Conservation (phyloP, 2,113 vertebrate species). For the Dasypus novemcinctus region DNA sequence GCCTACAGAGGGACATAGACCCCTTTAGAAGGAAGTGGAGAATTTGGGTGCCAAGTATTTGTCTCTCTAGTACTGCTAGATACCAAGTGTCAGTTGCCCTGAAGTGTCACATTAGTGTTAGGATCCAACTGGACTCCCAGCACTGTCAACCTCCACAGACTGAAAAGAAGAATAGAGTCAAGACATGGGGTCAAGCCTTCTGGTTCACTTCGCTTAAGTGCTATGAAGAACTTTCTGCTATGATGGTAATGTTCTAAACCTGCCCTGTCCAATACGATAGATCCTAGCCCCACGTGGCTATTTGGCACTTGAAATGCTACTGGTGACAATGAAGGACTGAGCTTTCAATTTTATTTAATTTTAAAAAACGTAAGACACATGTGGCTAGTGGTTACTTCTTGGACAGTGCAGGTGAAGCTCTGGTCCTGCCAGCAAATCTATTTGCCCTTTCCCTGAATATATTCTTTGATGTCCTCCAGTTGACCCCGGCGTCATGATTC, state of each 20-base stretch:
- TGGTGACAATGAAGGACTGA: neutral
- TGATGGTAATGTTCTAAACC: neutral
- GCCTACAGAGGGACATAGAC: neutral
- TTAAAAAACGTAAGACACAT: neutral
- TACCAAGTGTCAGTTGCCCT: neutral
- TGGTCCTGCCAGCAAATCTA: neutral
- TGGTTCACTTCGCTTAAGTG: neutral
- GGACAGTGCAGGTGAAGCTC: neutral
- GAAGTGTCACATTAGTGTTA: neutral
- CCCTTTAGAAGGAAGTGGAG: neutral
- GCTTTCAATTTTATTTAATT: neutral
- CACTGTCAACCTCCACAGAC: neutral
- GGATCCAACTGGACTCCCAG: neutral
- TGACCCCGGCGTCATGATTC: neutral
- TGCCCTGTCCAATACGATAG: no score
- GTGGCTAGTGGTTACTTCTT: neutral
- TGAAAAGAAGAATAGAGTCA: neutral
- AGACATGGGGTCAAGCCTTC: neutral
- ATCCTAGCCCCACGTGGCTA: neutral
- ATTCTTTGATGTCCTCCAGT: neutral
- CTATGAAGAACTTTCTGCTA: neutral
- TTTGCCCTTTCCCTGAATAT: neutral
- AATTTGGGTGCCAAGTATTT: neutral
- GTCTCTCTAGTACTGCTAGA: neutral
- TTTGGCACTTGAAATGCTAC: neutral